Percentiles rank a stretch among this genome's conserved stretches.
phyloP scores from a whole-genome alignment of 2,113 vertebrate genomes.

The Gobius niger region DNA sequence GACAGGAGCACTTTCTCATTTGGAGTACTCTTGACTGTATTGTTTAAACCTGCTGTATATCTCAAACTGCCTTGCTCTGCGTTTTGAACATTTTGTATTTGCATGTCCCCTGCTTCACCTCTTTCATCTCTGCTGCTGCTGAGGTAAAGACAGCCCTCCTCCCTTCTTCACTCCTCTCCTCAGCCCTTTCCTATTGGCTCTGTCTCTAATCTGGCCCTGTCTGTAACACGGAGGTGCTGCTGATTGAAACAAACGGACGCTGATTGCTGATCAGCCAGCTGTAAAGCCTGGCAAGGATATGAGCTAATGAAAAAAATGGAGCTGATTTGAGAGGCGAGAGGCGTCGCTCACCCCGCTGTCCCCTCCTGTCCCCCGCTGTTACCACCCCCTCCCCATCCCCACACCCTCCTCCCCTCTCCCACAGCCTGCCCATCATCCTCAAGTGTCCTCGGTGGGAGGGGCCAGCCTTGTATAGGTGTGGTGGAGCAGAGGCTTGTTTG shows the following conservation, averaged over 20 bases:
- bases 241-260: slow-evolving; percentile 92
- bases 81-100: slow-evolving; percentile 54
- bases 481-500: slow-evolving; percentile 76
- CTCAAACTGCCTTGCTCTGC: slow-evolving; percentile 42
- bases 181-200: slow-evolving; percentile 53
- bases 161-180: slow-evolving; percentile 20
- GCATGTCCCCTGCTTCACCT: slow-evolving; percentile 67
- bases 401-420: slow-evolving; percentile 50
- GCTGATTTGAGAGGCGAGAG: slow-evolving; percentile 83
- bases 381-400: slow-evolving; percentile 60
- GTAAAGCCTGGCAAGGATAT: slow-evolving; percentile 90
- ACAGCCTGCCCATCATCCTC: slow-evolving; percentile 61
- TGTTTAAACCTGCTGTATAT: slow-evolving; percentile 50
- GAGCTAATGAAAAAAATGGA: slow-evolving; percentile 89
- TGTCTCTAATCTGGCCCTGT: slow-evolving; percentile 72
- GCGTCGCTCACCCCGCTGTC: slow-evolving; percentile 76
- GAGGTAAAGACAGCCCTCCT: slow-evolving; percentile 51
- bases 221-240: slow-evolving; percentile 85
- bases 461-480: slow-evolving; percentile 46
- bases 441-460: slow-evolving; percentile 35
- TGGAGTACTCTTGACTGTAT: slow-evolving; percentile 45
- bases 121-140: slow-evolving; percentile 54
- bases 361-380: slow-evolving; percentile 70
- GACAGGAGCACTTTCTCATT: slow-evolving; percentile 51
- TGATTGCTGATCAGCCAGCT: slow-evolving; percentile 94